Evolutionary conservation across 1,140 invertebrate genomes (phyloP), one percentile per base, ranked within the genome.

Genomic region (Temnothorax nylanderi): DNA sequence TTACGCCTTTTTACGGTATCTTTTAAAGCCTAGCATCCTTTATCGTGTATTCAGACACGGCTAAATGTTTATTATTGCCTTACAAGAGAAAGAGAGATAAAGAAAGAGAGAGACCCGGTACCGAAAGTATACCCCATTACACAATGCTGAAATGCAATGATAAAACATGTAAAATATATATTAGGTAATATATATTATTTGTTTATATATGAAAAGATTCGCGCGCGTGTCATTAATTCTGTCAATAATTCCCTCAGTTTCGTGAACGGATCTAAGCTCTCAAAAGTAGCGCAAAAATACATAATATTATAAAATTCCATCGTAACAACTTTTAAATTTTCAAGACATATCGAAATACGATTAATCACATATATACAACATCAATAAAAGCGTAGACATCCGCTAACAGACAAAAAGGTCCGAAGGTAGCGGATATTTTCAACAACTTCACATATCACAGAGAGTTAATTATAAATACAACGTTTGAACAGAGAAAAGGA

Each of bases 401-500:
- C 69, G 18, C 89, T 86, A 90, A 89, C 89, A 87, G 89, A 89
- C 77, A 85, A 89, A 84, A 87, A 74, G 60, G 26, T 78, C 44
- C 41, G 11, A 47, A 21, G 62, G 21, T 87, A 75, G 87, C 82
- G 88, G 72, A 87, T 71, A 85, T 87, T 91, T 91, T 78, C 86
- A 91, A 91, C 84, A 91, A 91, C 90, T 89, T 91, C 44, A 77
- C 88, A 90, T 91, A 91, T 91, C 90, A 91, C 90, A 91, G 90
- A 91, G 89, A 65, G 76, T 76, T 85, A 89, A 81, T 87, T 87
- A 91, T 88, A 88, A 90, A 91, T 90, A 91, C 51, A 88, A 91
- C 72, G 60, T 90, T 77, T 41, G 41, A 80, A 81, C 62, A 82
- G 11, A 69, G 13, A 81, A 37, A 41, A 16, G 56, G 26, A 77